Percentiles rank a stretch among this genome's conserved stretches.
phyloP scores from a whole-genome alignment of 2,113 vertebrate genomes.

The Dolichallabes microphthalmus region DNA sequence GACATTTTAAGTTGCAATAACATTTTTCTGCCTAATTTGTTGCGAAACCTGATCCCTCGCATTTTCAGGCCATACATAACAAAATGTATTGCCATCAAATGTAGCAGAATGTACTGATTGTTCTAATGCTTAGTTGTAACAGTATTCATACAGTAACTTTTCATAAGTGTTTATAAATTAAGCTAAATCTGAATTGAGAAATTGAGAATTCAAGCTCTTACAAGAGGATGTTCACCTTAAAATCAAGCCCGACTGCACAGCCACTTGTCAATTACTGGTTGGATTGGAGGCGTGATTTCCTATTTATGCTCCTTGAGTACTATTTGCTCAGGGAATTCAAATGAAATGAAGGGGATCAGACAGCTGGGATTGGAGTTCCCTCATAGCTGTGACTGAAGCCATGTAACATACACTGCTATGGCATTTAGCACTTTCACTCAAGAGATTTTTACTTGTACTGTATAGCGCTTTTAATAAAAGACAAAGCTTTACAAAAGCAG shows the following conservation, averaged over 20 bases:
- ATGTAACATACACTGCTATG: slow-evolving; percentile 1
- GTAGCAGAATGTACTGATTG: not conserved
- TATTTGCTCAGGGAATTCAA: slow-evolving; percentile 19
- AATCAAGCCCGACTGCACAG: slow-evolving; percentile 9
- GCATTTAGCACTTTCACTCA: not conserved
- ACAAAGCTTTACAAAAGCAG: not conserved
- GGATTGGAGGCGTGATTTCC: slow-evolving; percentile 1
- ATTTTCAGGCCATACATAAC: not conserved
- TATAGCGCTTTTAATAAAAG: not conserved
- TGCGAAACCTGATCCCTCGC: not conserved
- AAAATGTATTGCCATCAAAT: not conserved
- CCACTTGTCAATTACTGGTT: slow-evolving; percentile 21
- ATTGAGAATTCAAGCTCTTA: not conserved
- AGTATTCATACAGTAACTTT: slow-evolving; percentile 2
- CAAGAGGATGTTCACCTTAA: not conserved
- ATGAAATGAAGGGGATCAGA: slow-evolving; percentile 34
- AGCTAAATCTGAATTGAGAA: slow-evolving; percentile 2
- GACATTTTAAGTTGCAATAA: not conserved
- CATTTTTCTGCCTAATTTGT: not conserved
- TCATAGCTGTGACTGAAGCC: not conserved
- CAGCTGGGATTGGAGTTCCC: not conserved
- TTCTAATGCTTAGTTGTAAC: not conserved
- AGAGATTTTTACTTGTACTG: not conserved
- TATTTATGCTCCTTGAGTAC: slow-evolving; percentile 1
- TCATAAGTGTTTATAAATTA: slow-evolving; percentile 13